Conservation (phyloP, 2,113 vertebrate genomes). For the Pseudorectes ferrugineus region DNA sequence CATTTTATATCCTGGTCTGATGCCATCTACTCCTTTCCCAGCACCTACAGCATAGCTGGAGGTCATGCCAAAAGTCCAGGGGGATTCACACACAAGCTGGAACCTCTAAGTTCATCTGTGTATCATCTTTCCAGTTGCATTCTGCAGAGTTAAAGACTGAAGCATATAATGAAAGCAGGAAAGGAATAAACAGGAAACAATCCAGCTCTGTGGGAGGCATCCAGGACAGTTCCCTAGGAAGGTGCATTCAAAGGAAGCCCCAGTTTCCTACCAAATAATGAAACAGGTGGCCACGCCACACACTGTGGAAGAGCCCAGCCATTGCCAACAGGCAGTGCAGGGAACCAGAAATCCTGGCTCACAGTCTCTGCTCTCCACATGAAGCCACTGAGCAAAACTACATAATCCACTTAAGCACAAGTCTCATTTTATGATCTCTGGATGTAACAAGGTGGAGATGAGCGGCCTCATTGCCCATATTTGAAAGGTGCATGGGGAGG, state of each 20-base stretch:
- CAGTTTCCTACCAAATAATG: background rate
- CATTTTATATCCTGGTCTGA: background rate
- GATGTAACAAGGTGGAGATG: background rate
- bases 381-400: background rate
- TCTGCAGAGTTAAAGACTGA: background rate
- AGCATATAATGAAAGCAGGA: background rate
- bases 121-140: background rate
- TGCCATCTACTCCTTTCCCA: background rate
- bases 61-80: background rate
- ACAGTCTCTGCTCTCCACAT: background rate
- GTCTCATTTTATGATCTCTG: constrained; percentile 13
- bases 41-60: background rate
- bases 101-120: background rate
- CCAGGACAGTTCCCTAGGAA: background rate
- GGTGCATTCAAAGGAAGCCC: background rate
- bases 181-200: background rate
- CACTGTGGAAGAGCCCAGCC: background rate
- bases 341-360: constrained; percentile 37
- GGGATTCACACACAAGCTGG: background rate
- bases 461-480: background rate
- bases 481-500: background rate
- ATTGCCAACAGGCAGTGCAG: constrained; percentile 12
- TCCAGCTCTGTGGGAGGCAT: background rate
- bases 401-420: constrained; percentile 10
- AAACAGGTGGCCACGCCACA: background rate